phyloP scores from a whole-genome alignment of 2,797 vertebrate genomes.

The Pseudocheirus occidentalis region DNA sequence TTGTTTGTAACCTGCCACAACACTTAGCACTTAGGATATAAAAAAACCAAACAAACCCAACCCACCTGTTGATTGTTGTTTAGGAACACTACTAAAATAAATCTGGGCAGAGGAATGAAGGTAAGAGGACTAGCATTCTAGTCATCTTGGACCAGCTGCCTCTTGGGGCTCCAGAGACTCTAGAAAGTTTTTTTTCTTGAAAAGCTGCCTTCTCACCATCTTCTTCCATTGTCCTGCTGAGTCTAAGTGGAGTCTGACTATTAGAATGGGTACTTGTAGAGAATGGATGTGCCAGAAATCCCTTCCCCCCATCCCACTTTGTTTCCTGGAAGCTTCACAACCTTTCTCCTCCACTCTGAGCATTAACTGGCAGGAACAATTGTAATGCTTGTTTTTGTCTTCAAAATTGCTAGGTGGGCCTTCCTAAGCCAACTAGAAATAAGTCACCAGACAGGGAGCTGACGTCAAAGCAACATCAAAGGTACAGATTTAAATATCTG shows the following conservation, averaged over 20 bases:
- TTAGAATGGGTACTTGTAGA: conserved; percentile 7
- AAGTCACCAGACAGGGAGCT: conserved; percentile 42
- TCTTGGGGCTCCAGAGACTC: neutral
- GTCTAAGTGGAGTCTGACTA: conserved; percentile 27
- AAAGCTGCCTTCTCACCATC: neutral
- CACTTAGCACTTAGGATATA: neutral
- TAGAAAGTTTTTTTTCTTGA: neutral
- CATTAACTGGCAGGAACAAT: conserved; percentile 31
- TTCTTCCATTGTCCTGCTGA: conserved; percentile 30
- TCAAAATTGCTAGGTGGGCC: conserved; percentile 38
- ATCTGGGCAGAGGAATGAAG: neutral
- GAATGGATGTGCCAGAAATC: conserved; percentile 15
- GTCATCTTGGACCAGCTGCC: neutral
- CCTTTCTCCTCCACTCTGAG: conserved; percentile 13
- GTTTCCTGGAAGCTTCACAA: conserved; percentile 50
- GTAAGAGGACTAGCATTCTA: neutral
- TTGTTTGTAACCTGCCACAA: neutral
- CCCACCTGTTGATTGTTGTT: neutral
- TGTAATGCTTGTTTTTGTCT: conserved; percentile 48
- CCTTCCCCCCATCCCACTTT: conserved; percentile 20
- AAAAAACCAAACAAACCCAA: neutral
- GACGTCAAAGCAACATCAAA: conserved; percentile 49
- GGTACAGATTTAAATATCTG: conserved; percentile 48
- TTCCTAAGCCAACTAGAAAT: conserved; percentile 46
- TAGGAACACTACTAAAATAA: neutral